These are phyloP conservation scores for Scolopax rusticola DNA, from an alignment of 2,797 vertebrate genomes.

Conservation along the genomic window DNA sequence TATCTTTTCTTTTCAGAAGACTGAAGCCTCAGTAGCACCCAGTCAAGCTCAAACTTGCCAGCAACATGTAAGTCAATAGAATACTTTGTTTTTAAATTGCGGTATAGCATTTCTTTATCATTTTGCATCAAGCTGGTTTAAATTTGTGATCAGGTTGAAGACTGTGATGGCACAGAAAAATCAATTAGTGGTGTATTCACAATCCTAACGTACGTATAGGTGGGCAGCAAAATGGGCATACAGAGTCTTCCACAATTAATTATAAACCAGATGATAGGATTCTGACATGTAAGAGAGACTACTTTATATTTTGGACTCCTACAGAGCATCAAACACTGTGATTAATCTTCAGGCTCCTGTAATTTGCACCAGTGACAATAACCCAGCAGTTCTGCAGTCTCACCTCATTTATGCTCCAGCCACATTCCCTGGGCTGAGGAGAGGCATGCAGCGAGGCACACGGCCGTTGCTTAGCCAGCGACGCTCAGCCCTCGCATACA, in stretches of 20 bases:
- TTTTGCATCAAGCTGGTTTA: not conserved
- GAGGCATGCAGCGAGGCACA: not conserved
- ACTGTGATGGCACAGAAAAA: not conserved
- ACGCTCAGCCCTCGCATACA: not conserved
- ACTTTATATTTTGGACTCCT: not conserved
- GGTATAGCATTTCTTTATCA: not conserved
- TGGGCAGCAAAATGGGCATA: not conserved
- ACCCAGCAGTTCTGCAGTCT: not conserved
- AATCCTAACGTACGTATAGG: rapidly evolving
- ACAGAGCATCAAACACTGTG: not conserved
- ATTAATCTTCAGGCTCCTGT: not conserved
- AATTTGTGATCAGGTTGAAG: not conserved
- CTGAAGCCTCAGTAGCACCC: not conserved
- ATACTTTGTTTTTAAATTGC: not conserved
- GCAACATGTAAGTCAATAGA: not conserved
- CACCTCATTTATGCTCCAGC: not conserved
- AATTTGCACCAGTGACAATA: not conserved
- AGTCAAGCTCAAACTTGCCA: not conserved
- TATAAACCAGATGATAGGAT: not conserved
- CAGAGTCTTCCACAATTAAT: not conserved
- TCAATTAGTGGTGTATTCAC: not conserved
- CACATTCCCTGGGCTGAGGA: not conserved
- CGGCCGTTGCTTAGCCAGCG: not conserved
- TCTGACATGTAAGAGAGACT: not conserved
- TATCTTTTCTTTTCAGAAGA: constrained; percentile 33